Base-by-base conservation (phyloP, 2,797 vertebrate species). In the Phoxinus dragarum region DNA sequence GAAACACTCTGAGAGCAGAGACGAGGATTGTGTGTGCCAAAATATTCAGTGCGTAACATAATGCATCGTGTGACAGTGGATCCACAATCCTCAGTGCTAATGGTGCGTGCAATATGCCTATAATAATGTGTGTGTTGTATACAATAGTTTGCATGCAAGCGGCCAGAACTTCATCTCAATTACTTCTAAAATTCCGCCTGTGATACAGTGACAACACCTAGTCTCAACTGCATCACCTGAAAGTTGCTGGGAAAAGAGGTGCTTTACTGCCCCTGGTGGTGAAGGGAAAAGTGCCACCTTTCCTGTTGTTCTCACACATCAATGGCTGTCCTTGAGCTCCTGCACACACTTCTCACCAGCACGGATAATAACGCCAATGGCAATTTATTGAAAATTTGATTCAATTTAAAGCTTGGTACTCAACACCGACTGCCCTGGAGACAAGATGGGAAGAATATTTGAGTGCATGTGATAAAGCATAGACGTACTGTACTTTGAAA, bases 401-500 rank as follows among this genome's bases (percentile, higher is more conserved):
- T 89, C 27, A 64, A 86, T 90, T 88, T 89, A 61, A 69, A 44
- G 56, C 71, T 80, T 47, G 61, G 66, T 9, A 21, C 80, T 83
- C 71, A 84, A 66, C 27, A 23, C 68, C 10, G 34, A 56, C 83
- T 69, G 67, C 67, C 19, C 31, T 52, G 38, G 64, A 77, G 80
- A 79, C 56, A 81, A 61, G 47, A n/a, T 44, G 23, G 59, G 71
- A 47, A 78, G 83, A 38, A 80, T 82, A 85, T 86, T 86, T 87
- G 44, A 87, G 81, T 81, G 76, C 10, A 73, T 74, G 73, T 77
- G 40, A 72, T 56, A 47, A 59, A 75, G 42, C 52, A 75, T 10
- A 68, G 47, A 27, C 27, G 47, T 23, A 76, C 71, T 69, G 3
- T 12, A 10, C 10, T 44, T 56, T 42, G 47, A 66, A 73, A 49